Evolutionary conservation across 2,113 vertebrate species (phyloP), one percentile per base, ranked within the genome.

Genomic region (Campylomormyrus tamandua): DNA sequence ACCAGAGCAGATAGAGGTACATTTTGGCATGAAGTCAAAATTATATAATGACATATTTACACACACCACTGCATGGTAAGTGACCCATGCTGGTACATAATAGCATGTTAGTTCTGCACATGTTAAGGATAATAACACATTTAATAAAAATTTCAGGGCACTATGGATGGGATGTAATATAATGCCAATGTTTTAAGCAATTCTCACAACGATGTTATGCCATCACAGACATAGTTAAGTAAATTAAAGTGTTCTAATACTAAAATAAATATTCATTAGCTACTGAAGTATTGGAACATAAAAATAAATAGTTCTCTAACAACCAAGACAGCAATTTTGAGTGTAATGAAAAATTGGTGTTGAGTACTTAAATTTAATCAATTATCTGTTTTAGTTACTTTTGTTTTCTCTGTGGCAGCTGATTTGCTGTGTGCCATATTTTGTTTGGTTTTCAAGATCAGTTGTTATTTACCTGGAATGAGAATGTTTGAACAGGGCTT

Each of bases 401-500:
- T 83, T 2, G 3, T 83, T 83, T 45, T 84, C 83, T 45, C 83
- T 48, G 9, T 48, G 83, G 45, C 21, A 48, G 45, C 45, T 84
- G 48, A n/a, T 45, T 45, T 62, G 35, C 35, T 62, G 35, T 19
- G 42, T 13, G 31, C 35, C 42, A 9, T 21, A 88, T 42, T 62
- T 3, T 45, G 35, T 66, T 45, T 62, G 7, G 42, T 62, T 50
- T 66, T 53, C 24, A 27, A 39, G 31, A 19, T 53, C 50, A n/a
- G 24, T 48, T 91, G 95, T 45, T 6, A 70, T 52, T 87, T 92
- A 97, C 97, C 97, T 97, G 91, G 93, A 90, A 0, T 93, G 89
- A 0, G 15, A 87, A 0, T 93, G 92, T 88, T 89, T 92, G 92
- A 97, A 96, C 5, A 97, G 90, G 42, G 92, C 89, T 84, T 96